These are phyloP conservation scores for Dicentrarchus labrax DNA, from an alignment of 2,113 vertebrate genomes.

Conservation along the genomic window DNA sequence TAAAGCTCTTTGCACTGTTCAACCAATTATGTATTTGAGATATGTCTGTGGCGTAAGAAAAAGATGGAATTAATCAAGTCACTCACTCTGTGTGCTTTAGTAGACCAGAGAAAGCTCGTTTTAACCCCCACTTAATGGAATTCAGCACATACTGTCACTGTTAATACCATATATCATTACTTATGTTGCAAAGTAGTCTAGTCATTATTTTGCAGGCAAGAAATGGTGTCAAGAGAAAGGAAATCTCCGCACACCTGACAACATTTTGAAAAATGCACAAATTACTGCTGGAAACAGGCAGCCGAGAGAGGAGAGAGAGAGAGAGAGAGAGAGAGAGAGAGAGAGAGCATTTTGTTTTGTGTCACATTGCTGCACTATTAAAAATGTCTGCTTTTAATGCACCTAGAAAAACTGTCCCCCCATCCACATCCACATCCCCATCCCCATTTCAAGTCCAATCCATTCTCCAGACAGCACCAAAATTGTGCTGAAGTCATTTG, in stretches of 20 bases:
- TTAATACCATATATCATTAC: slow-evolving; percentile 11
- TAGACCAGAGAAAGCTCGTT: not conserved
- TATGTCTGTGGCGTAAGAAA: slow-evolving; percentile 10
- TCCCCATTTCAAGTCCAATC: slow-evolving; percentile 19
- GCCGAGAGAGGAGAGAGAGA: not conserved
- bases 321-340: not conserved
- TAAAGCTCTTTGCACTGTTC: slow-evolving; percentile 16
- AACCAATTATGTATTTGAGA: slow-evolving; percentile 36
- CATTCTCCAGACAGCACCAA: slow-evolving; percentile 5
- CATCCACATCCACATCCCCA: no score
- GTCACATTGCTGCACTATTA: not conserved
- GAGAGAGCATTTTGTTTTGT: slow-evolving; percentile 8
- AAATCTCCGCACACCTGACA: not conserved
- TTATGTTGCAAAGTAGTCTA: not conserved
- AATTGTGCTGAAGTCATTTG: slow-evolving; percentile 28
- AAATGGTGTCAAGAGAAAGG: not conserved
- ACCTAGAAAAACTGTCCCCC: not conserved
- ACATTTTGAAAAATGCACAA: slow-evolving; percentile 7
- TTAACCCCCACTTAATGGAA: slow-evolving; percentile 16
- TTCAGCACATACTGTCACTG: not conserved
- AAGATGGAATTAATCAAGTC: slow-evolving; percentile 26
- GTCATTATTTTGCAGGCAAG: slow-evolving; percentile 27
- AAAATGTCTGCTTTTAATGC: slow-evolving; percentile 32
- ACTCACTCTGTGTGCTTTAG: not conserved
- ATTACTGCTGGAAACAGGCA: not conserved